Evolutionary conservation across 1,140 invertebrate genomes (phyloP).

Genomic region (Neodiprion lecontei): DNA sequence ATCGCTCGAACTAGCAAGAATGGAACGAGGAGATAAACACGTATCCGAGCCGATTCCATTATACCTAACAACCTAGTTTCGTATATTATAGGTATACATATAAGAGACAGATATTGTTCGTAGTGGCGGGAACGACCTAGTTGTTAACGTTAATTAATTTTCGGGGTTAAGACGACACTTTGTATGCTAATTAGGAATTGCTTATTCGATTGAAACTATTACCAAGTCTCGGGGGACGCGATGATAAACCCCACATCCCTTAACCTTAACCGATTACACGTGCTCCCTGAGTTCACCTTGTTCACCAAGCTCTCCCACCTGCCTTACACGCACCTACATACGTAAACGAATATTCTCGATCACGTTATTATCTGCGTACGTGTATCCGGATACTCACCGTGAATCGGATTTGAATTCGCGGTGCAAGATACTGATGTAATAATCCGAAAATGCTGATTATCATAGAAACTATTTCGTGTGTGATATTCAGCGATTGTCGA

Average conservation of each 20-base stretch:
- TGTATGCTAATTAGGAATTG: constrained; percentile 17
- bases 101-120: not conserved
- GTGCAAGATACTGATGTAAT: not conserved
- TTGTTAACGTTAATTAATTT: constrained; percentile 14
- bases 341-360: too few species aligned
- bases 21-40: not conserved
- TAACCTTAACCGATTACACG: constrained; percentile 7
- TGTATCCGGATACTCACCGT: not conserved
- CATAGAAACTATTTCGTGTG: too few species aligned
- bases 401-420: not conserved
- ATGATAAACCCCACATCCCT: not conserved
- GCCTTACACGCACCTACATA: not conserved
- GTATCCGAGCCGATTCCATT: not conserved
- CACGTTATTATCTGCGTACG: too few species aligned
- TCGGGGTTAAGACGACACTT: constrained; percentile 6
- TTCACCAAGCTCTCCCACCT: not conserved
- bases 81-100: not conserved
- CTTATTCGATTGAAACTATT: constrained; percentile 14
- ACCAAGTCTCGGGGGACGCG: not conserved
- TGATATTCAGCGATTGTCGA: too few species aligned
- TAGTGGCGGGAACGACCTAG: not conserved
- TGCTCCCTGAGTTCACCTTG: not conserved
- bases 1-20: not conserved
- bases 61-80: not conserved
- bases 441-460: too few species aligned